Base-by-base conservation (phyloP, 23 tunicate genomes). In the Halocynthia aurantium region DNA sequence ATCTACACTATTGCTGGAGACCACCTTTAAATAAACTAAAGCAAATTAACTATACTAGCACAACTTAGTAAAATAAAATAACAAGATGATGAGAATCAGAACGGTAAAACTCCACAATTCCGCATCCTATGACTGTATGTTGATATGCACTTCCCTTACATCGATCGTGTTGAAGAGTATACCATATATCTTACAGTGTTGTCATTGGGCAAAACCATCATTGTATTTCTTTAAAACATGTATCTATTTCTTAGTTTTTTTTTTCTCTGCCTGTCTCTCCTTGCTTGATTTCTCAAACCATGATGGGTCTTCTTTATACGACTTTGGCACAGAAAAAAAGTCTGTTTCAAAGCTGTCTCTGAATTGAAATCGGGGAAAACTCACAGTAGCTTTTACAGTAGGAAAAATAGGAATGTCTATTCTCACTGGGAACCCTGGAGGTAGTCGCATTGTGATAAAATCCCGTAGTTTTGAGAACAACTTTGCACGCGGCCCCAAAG, bases 391-490 rank as follows among this genome's bases (percentile, higher is more conserved):
- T 82, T 92, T 92, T 18, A 92, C 82, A 8, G 93, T 86, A 5
- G 98, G 98, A 52, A 92, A 82, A 8, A 92, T 71, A 6, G 98
- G 98, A 31, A 92, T 44, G 50, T 82, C 85, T 51, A 92, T 73
- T 19, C 92, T 84, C 40, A 92, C 93, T 13, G 98, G 98, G 75
- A 92, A 92, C 8, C 98, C 98, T 15, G 93, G 81, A 67, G 98
- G 98, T 54, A 92, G 71, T 7, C 75, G 75, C 55, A 86, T 50
- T 4, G 83, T 82, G 55, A 92, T 67, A 79, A 92, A 92, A 52
- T 92, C 98, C 51, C 86, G 79, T 8, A 92, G 69, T 66, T 84
- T 86, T 20, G 76, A 20, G 22, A 83, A 92, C 50, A 92, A 22
- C 69, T 92, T 92, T 40, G 93, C 92, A 75, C 86, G 82, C 12